Evolutionary conservation across 2,797 vertebrate species (phyloP).

Genomic region (Crenuchus spilurus): DNA sequence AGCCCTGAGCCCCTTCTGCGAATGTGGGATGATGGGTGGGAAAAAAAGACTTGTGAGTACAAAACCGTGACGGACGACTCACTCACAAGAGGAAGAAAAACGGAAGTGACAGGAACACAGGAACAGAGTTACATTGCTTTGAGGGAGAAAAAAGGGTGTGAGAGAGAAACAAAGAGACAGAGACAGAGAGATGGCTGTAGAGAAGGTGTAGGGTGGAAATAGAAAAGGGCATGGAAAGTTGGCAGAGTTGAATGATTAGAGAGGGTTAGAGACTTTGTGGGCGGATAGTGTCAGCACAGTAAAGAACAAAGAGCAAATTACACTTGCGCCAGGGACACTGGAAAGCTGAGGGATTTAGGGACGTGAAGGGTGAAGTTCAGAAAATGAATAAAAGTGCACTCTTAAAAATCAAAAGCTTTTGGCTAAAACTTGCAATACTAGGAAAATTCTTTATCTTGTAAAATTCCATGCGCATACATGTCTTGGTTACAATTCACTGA

Average conservation of each 20-base stretch:
- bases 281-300: slow-evolving; percentile 7
- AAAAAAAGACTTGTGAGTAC: not conserved
- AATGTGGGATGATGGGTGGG: not conserved
- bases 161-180: slow-evolving; percentile 18
- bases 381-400: not conserved
- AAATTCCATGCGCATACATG: too few relatives aligned
- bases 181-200: not conserved
- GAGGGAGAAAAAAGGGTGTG: slow-evolving; percentile 11
- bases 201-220: not conserved
- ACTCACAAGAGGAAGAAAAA: slow-evolving; percentile 3
- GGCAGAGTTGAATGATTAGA: slow-evolving; percentile 10
- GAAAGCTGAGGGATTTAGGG: not conserved
- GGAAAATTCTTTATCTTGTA: too few relatives aligned
- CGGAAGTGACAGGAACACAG: not conserved
- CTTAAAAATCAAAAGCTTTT: too few relatives aligned
- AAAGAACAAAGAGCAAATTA: slow-evolving; percentile 5
- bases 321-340: not conserved
- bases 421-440: too few relatives aligned
- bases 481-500: too few relatives aligned
- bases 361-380: not conserved
- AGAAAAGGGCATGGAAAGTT: slow-evolving; percentile 1
- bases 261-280: slow-evolving; percentile 12
- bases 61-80: slow-evolving; percentile 9
- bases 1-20: not conserved
- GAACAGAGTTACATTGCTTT: slow-evolving; percentile 6